These are phyloP conservation scores for Alentia gelatinosa DNA, from an alignment of 2,888 invertebrate species.

Conservation along the genomic window DNA sequence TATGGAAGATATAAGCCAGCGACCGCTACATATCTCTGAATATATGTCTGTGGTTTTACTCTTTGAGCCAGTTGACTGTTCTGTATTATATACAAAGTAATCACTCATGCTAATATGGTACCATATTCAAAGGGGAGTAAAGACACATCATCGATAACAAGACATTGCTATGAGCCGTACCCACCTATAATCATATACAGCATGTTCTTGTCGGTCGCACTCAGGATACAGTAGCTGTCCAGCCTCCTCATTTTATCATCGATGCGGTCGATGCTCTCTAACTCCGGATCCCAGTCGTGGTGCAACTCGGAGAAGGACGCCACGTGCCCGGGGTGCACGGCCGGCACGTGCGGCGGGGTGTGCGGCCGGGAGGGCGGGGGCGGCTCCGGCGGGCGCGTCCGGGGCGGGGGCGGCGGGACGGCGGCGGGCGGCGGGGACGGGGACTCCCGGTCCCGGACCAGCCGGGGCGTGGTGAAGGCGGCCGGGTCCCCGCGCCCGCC, in stretches of 20 bases:
- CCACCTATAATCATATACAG: not conserved
- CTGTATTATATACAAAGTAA: too few species aligned
- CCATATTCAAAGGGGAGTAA: too few species aligned
- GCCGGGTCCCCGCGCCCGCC: not conserved
- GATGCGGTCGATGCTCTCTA: not conserved
- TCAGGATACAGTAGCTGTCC: not conserved
- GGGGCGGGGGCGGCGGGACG: not conserved
- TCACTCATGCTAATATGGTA: too few species aligned
- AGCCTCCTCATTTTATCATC: not conserved
- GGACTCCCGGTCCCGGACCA: not conserved
- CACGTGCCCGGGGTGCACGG: not conserved
- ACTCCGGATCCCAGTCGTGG: conserved; percentile 28
- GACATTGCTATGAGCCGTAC: too few species aligned
- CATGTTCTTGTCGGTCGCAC: not conserved
- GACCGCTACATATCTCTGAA: too few species aligned
- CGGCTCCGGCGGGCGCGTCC: too few species aligned
- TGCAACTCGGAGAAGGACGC: not conserved
- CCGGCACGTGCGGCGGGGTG: too few species aligned
- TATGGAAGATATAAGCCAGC: too few species aligned
- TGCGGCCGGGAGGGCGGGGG: not conserved
- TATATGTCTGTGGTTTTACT: too few species aligned
- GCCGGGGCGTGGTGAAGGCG: not conserved
- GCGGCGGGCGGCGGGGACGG: not conserved
- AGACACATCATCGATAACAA: too few species aligned
- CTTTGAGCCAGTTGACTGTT: too few species aligned